phyloP scores from a whole-genome alignment of 64 coral and sea anemone genomes.

The Pachyseris speciosa region DNA sequence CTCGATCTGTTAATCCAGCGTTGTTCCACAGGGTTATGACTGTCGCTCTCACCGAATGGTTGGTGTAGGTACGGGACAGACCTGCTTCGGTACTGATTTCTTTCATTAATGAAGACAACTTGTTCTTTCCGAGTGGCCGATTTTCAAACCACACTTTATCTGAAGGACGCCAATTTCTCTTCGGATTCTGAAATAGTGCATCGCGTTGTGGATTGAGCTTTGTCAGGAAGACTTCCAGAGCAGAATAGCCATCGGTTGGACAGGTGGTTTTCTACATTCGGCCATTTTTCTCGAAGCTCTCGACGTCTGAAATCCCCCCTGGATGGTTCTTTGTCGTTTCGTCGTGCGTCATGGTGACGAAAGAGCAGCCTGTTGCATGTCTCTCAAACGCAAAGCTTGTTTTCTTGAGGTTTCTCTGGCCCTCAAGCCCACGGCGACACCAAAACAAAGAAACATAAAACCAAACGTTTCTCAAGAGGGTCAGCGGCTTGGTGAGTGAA shows the following conservation, averaged over 20 bases:
- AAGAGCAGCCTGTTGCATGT: background rate
- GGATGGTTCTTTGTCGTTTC: constrained; percentile 62
- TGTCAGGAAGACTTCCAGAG: background rate
- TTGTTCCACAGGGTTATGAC: constrained; percentile 25
- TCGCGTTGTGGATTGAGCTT: constrained; percentile 38
- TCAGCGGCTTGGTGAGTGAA: constrained; percentile 4
- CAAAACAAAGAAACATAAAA: constrained; percentile 52
- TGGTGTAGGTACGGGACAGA: constrained; percentile 7
- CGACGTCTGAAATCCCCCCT: constrained; percentile 11
- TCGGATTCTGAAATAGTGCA: constrained; percentile 39
- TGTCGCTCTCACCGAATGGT: constrained; percentile 2
- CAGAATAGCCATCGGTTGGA: constrained; percentile 35
- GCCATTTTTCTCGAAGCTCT: constrained; percentile 21
- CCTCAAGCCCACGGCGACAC: constrained; percentile 59
- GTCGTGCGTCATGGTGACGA: constrained; percentile 63
- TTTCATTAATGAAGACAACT: background rate
- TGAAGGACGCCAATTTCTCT: background rate
- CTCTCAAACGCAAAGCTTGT: constrained; percentile 42
- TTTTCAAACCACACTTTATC: constrained; percentile 20
- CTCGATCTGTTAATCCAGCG: constrained; percentile 21
- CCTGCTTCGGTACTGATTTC: background rate
- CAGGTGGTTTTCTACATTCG: constrained; percentile 40
- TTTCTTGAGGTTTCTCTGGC: constrained; percentile 23
- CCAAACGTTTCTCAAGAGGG: constrained; percentile 57
- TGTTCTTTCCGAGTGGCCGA: background rate